Conservation (phyloP, 1,140 invertebrate species). For the Plectrocnemia conspersa region DNA sequence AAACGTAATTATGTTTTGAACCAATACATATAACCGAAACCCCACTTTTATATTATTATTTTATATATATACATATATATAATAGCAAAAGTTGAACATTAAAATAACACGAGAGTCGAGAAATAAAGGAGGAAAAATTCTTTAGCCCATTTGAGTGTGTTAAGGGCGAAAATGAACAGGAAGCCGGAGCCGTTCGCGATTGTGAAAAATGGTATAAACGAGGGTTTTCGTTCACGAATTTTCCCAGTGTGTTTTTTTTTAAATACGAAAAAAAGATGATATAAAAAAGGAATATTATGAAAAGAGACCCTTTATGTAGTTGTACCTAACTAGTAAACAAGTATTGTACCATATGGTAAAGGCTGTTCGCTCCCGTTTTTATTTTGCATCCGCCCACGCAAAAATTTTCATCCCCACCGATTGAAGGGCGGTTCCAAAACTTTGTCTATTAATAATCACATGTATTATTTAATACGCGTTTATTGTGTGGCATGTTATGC, state of each 20-base stretch:
- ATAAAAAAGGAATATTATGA: constrained; percentile 25
- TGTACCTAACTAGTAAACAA: constrained; percentile 34
- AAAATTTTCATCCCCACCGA: constrained; percentile 15
- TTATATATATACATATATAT: no score
- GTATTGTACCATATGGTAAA: constrained; percentile 28
- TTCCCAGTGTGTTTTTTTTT: no score
- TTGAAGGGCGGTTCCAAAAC: neutral
- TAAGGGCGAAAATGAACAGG: constrained; percentile 23
- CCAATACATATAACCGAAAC: no score
- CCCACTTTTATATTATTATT: no score
- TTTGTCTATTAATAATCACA: no score
- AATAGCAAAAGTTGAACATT: no score
- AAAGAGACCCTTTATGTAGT: constrained; percentile 26
- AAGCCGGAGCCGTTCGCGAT: constrained; percentile 15
- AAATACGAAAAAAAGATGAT: constrained; percentile 22
- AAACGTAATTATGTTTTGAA: no score
- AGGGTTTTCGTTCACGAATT: constrained; percentile 4
- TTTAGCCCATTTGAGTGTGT: no score
- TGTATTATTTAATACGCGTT: no score
- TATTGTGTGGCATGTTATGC: no score
- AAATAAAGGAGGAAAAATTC: no score
- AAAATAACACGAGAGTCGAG: no score
- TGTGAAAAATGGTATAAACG: constrained; percentile 1
- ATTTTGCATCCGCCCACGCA: constrained; percentile 24
- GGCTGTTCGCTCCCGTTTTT: constrained; percentile 25